Evolutionary conservation across 2,888 invertebrate genomes (phyloP), one percentile per base, ranked within the genome.

Genomic region (Meteorus colon): DNA sequence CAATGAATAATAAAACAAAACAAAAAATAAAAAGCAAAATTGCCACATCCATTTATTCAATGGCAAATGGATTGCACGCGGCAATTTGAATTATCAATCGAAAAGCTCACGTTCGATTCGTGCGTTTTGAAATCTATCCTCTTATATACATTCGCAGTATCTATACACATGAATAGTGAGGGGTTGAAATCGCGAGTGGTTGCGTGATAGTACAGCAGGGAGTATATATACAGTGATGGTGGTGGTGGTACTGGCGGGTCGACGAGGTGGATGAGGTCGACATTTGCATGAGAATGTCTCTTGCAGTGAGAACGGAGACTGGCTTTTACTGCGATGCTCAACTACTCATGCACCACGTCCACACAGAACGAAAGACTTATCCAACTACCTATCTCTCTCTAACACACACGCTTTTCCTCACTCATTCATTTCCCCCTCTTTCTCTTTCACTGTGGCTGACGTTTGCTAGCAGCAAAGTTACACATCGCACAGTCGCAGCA

Each of bases 211-310:
- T n/a, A 63, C 29, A 27, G 31, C 45, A 24, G 19, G 10, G 19
- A 4, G 31, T 16, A 45, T 45, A 19, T 29, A 10, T 31, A 68
- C 51, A 29, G 41, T 31, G 12, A 29, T 55, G 55, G 41, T 37
- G 55, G 12, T 19, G 37, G 10, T 10, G 63, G 51, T 31, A 24
- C 63, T n/a, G 29, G 48, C 48, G 48, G 55, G 24, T 74, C 63
- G 27, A 55, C 62, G 48, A 29, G 27, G 51, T 66, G 60, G 72
- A 55, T 55, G 55, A 68, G 69, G 62, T 51, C 65, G 69, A 27
- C 51, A 77, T 77, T 78, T 77, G 75, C 76, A 78, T 78, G 74
- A 72, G 69, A 78, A 78, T 78, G 66, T 72, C 55, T 65, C 68
- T 63, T 68, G 63, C 19, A 66, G 55, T 34, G 69, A 51, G 41